Base-by-base conservation (phyloP, 2,113 vertebrate species). In the Pomatostomus ruficeps region DNA sequence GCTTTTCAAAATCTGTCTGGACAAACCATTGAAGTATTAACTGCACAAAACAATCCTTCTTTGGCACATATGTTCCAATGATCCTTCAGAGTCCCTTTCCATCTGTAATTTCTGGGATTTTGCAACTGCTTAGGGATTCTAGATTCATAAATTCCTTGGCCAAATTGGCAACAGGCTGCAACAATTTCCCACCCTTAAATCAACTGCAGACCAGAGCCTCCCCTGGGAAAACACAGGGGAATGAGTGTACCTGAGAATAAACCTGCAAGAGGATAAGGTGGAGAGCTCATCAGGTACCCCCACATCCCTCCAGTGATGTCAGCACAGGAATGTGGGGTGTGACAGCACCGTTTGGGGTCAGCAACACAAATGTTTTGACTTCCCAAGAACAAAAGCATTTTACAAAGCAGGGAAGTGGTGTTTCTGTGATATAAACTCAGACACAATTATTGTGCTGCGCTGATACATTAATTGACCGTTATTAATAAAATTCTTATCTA, bases 381-480 rank as follows among this genome's bases (percentile, higher is more conserved):
- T 65, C 35, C 18, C 84, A 85, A 66, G 92, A 93, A 96, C 87
- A 95, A 94, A 97, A 97, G 92, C 63, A 89, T 94, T 76, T 91
- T 35, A 96, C 95, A 96, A 97, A 97, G 96, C 95, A 94, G 70
- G 91, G 89, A 97, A 97, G 77, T 66, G 68, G 61, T 91, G 91
- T 91, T 92, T 89, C 95, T 97, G 85, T 84, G 82, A 95, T 95
- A 97, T 62, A 43, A 84, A 85, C 70, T 71, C 81, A 29, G 24
- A 36, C 33, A 48, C 5, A 12, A 10, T 36, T 42, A 28, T 19
- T 77, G 52, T 45, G 49, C 26, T 76, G 24, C 40, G 38, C 80
- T 40, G 31, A 55, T 70, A 58, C 16, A 49, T 58, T 59, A 81
- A 78, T 12, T 91, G 58, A 55, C 31, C 36, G 22, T 52, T 87